A percentile compares a stretch with the other conserved stretches of the same genome.
phyloP scores from a whole-genome alignment of 2,888 invertebrate species.

The Pammene fasciana region DNA sequence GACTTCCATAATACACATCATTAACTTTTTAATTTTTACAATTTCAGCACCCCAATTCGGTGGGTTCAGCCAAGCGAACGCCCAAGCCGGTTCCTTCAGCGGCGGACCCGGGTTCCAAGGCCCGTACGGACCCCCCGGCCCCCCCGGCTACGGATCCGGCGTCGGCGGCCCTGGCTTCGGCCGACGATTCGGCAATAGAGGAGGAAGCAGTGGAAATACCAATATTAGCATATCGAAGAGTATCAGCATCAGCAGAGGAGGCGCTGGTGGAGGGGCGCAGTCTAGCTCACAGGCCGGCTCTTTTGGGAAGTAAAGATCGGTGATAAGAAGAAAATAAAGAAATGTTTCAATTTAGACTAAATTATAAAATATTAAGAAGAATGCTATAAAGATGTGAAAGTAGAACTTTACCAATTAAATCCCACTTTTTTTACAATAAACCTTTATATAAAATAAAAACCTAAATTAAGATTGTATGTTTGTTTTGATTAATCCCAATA shows the following conservation, averaged over 20 bases:
- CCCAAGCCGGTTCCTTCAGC: slow-evolving; percentile 53
- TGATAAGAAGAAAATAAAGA: not conserved
- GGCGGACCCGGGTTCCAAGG: slow-evolving; percentile 40
- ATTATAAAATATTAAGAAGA: not conserved
- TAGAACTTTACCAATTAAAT: too few species aligned
- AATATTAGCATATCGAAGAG: slow-evolving; percentile 59
- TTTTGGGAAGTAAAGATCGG: slow-evolving; percentile 47
- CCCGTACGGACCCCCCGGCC: slow-evolving; percentile 44
- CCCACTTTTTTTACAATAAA: too few species aligned
- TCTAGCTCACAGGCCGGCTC: slow-evolving; percentile 48
- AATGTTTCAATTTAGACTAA: not conserved
- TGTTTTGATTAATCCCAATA: too few species aligned
- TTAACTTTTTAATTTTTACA: not conserved
- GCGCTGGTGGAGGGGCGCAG: slow-evolving; percentile 49
- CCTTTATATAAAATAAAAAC: too few species aligned
- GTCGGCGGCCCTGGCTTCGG: slow-evolving; percentile 23
- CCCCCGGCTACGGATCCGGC: slow-evolving; percentile 43
- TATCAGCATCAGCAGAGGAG: slow-evolving; percentile 54
- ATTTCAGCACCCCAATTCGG: slow-evolving; percentile 57
- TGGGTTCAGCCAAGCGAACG: slow-evolving; percentile 50
- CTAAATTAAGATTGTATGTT: too few species aligned
- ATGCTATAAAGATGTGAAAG: too few species aligned
- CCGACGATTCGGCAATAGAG: slow-evolving; percentile 2
- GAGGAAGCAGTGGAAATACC: slow-evolving; percentile 37
- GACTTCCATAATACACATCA: too few species aligned